Conservation (phyloP, 2,113 vertebrate species). For the Hiodon alosoides region DNA sequence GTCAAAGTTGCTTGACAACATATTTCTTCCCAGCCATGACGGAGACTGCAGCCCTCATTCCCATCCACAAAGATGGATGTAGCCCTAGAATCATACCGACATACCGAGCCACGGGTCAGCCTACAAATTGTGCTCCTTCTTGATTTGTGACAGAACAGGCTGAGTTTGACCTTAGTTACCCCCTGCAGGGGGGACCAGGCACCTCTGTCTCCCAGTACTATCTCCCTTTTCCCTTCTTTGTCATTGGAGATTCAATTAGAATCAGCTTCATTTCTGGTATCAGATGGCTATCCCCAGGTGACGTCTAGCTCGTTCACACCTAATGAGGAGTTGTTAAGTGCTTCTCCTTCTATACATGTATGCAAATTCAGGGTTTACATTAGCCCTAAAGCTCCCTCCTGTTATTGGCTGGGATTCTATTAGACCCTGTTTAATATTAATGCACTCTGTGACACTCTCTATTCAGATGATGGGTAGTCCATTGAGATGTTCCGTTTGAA, state of each 20-base stretch:
- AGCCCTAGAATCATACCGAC: not conserved
- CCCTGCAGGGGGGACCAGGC: not conserved
- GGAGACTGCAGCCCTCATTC: not conserved
- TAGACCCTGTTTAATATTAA: constrained; percentile 48
- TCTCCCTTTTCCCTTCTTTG: constrained; percentile 16
- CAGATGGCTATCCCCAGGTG: constrained; percentile 25
- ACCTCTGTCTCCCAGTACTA: not conserved
- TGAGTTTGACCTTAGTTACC: not conserved
- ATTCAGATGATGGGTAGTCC: constrained; percentile 34
- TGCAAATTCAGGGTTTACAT: constrained; percentile 39
- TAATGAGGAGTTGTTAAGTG: constrained; percentile 45
- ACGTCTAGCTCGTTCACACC: constrained; percentile 33
- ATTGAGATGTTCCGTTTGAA: constrained; percentile 43
- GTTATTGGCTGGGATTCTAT: constrained; percentile 35
- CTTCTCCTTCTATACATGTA: constrained; percentile 30
- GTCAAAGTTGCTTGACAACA: not conserved
- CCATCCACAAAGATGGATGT: not conserved
- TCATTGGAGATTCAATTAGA: constrained; percentile 42
- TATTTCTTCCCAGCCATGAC: not conserved
- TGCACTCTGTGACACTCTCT: constrained; percentile 27
- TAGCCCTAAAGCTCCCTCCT: constrained; percentile 30
- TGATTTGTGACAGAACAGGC: not conserved
- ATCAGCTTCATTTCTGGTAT: constrained; percentile 37
- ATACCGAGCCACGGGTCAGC: not conserved
- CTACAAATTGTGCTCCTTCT: not conserved